phyloP scores from a whole-genome alignment of 1,140 invertebrate species.

The Drosophila triauraria region DNA sequence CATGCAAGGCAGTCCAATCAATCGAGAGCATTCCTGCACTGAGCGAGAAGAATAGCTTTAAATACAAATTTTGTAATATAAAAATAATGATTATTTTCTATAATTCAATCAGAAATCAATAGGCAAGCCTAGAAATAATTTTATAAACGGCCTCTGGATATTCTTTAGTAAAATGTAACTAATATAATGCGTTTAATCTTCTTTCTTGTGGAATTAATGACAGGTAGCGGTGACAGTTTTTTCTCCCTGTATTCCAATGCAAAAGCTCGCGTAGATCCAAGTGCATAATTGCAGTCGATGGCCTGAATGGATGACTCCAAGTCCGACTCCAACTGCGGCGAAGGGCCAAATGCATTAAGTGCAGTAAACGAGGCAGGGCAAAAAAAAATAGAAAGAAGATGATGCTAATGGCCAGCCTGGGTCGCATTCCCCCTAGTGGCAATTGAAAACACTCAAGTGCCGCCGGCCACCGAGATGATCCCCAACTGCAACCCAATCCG shows the following conservation, averaged over 20 bases:
- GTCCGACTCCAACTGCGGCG: slow-evolving; percentile 13
- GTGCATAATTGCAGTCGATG: slow-evolving; percentile 68
- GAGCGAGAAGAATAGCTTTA: no score
- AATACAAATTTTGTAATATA: no score
- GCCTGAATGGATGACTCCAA: slow-evolving; percentile 26
- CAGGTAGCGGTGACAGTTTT: slow-evolving; percentile 1
- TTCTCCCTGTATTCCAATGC: not conserved
- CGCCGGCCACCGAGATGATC: slow-evolving; percentile 50
- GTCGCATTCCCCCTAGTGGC: slow-evolving; percentile 47
- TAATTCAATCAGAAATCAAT: not conserved
- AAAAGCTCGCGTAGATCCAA: slow-evolving; percentile 31
- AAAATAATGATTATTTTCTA: no score
- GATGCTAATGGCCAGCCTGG: slow-evolving; percentile 55
- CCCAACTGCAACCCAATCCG: slow-evolving; percentile 57
- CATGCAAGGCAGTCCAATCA: slow-evolving; percentile 59
- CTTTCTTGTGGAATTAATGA: not conserved
- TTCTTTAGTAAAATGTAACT: not conserved
- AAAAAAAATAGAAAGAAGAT: slow-evolving; percentile 21
- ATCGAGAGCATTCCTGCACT: slow-evolving; percentile 51
- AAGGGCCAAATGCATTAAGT: slow-evolving; percentile 63
- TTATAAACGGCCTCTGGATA: no score
- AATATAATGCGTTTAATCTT: not conserved
- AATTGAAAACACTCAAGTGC: slow-evolving; percentile 81
- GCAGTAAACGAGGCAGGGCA: slow-evolving; percentile 58
- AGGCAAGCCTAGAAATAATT: no score